These are phyloP conservation scores for Meliscaeva auricollis DNA, from an alignment of 2,888 invertebrate species.

Conservation along the genomic window DNA sequence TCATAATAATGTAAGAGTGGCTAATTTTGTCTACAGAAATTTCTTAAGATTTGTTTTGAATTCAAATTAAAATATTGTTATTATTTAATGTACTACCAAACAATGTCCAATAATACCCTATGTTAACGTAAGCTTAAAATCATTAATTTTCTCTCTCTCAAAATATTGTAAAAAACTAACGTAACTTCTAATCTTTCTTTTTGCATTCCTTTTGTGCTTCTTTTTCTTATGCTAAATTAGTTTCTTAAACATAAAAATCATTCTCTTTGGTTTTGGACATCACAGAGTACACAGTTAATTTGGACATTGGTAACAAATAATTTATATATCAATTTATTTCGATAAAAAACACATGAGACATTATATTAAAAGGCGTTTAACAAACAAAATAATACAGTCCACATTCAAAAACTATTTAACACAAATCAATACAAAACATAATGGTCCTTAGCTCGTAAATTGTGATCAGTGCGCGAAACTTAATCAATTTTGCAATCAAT, in stretches of 20 bases:
- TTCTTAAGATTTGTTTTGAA: conserved; percentile 23
- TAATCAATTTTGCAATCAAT: too few species aligned
- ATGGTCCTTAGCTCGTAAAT: too few species aligned
- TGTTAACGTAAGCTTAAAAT: neutral
- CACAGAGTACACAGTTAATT: neutral
- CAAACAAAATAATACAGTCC: too few species aligned
- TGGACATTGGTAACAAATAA: neutral
- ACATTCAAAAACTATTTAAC: too few species aligned
- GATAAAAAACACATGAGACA: too few species aligned
- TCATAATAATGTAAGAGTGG: conserved; percentile 8
- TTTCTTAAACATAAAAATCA: neutral
- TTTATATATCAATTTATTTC: too few species aligned
- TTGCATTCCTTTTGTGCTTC: neutral
- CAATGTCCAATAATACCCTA: neutral
- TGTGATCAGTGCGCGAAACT: too few species aligned
- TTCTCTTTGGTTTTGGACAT: neutral
- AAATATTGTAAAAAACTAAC: neutral
- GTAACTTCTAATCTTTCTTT: neutral
- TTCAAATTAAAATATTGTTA: neutral
- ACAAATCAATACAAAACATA: too few species aligned
- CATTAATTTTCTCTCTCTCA: neutral
- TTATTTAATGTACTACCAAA: neutral
- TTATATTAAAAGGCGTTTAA: too few species aligned
- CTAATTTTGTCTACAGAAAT: conserved; percentile 25
- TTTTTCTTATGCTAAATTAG: neutral